Percentiles rank a stretch among this genome's conserved stretches.
Evolutionary conservation across 2,113 vertebrate species (phyloP).

Genomic region (Myotis davidii): DNA sequence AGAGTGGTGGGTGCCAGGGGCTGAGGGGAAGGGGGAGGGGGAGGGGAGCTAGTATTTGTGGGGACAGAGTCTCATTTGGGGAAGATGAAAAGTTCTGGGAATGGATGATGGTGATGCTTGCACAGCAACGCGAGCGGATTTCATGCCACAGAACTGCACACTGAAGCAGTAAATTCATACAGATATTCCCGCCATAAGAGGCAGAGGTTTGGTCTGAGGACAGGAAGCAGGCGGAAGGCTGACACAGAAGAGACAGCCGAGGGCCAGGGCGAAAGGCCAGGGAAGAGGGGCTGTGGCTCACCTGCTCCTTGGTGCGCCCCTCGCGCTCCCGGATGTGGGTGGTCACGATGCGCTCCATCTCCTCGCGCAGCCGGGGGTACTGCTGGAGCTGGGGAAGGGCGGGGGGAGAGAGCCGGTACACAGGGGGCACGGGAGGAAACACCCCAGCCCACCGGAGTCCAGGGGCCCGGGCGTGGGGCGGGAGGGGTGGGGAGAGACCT

Average conservation of each 20-base stretch:
- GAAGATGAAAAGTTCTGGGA: background rate
- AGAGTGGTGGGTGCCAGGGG: background rate
- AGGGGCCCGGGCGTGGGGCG: background rate
- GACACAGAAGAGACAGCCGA: background rate
- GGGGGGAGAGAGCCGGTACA: constrained; percentile 82
- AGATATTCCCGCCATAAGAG: background rate
- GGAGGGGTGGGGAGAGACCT: background rate
- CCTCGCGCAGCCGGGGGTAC: constrained; percentile 96
- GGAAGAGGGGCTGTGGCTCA: constrained; percentile 64
- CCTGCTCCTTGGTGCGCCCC: constrained; percentile 96
- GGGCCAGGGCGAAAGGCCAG: accelerated
- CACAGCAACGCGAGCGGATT: background rate
- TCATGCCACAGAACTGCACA: background rate
- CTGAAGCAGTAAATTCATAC: background rate
- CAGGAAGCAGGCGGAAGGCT: background rate
- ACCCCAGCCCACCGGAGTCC: constrained; percentile 22
- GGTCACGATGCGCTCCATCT: constrained; percentile 99
- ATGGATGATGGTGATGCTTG: background rate
- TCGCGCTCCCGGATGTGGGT: constrained; percentile 97
- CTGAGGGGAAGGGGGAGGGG: background rate
- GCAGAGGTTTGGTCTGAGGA: background rate
- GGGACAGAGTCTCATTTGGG: background rate
- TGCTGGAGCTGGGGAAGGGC: constrained; percentile 91
- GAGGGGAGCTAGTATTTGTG: background rate
- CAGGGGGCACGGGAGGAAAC: constrained; percentile 70